A percentile compares a stretch with the other conserved stretches of the same genome.
Conservation (phyloP, 2,888 invertebrate genomes). For the Phrixothrix hirtus region DNA sequence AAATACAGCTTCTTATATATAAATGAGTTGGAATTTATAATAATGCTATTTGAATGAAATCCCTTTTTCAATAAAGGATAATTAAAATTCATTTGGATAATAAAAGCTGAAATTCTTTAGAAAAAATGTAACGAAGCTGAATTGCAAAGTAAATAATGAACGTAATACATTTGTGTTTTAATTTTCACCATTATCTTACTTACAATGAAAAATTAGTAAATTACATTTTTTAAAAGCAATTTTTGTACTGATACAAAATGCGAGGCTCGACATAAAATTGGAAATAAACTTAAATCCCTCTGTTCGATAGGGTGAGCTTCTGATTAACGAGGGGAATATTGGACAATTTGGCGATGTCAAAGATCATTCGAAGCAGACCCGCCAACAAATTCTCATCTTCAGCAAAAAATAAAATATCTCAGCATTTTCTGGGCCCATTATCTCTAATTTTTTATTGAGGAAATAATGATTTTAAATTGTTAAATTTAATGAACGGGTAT, state of each 20-base stretch:
- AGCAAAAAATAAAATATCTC: constrained; percentile 30
- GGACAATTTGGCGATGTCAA: constrained; percentile 29
- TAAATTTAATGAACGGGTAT: neutral
- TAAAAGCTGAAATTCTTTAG: neutral
- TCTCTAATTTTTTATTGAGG: constrained; percentile 19
- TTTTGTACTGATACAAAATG: constrained; percentile 1
- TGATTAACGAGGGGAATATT: constrained; percentile 31
- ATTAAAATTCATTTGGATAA: neutral
- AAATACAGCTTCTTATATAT: neutral
- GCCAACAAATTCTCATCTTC: constrained; percentile 29
- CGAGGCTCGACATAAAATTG: constrained; percentile 1
- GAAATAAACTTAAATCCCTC: constrained; percentile 21
- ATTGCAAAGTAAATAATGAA: neutral
- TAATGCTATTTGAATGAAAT: neutral
- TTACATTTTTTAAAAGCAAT: neutral
- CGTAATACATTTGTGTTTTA: neutral
- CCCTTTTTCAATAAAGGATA: neutral
- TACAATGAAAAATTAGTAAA: neutral
- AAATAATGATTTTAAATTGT: neutral
- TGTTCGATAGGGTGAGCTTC: constrained; percentile 24
- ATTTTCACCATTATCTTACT: neutral
- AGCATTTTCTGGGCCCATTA: constrained; percentile 24
- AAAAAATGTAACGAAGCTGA: neutral
- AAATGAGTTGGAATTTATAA: neutral
- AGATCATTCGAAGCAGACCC: constrained; percentile 27